Base-by-base conservation (phyloP, 2,888 invertebrate genomes). In the Harmothoe impar region DNA sequence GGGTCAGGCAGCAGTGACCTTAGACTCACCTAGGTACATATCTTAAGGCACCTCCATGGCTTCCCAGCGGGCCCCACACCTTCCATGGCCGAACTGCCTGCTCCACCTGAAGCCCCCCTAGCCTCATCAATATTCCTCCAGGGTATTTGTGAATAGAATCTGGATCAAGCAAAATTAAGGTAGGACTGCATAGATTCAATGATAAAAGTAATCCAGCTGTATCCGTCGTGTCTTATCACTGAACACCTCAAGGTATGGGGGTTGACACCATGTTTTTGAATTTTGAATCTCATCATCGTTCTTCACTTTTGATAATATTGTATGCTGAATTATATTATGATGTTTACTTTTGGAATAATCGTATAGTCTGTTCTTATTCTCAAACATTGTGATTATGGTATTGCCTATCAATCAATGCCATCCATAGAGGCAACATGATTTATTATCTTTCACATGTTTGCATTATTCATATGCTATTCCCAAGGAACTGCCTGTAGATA, bases 101-200 rank as follows among this genome's bases (percentile, higher is more conserved):
- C 72, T 29, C 29, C 72, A 72, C 20, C 62, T n/a, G 62, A 62
- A 62, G 62, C 62, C 62, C 62, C 62, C n/a, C 10, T 43, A 62
- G 62, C 62, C 62, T n/a, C 62, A 62, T 62, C 23, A 62, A 62
- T 62, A 62, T 62, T 62, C 23, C n/a, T 62, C 62, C n/a, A n/a
- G 23, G 62, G 20, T 62, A 62, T 62, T n/a, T 10, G 23, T 62
- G 62, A 20, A 12, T 62, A n/a, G 23, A 62, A 62, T n/a, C 3
- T 62, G 62, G 62, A 3, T 43, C 62, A 5, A n/a, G 62, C 23
- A n/a, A 20, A 62, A 62, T n/a, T 5, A 62, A 62, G 62, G 62
- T 62, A 62, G 20, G 62, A n/a, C n/a, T n/a, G n/a, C 20, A 5
- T 62, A 62, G 62, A 3, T 43, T 43, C 10, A 43, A 43, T 62